phyloP scores from a whole-genome alignment of 2,888 invertebrate species.

The Mimas tiliae region DNA sequence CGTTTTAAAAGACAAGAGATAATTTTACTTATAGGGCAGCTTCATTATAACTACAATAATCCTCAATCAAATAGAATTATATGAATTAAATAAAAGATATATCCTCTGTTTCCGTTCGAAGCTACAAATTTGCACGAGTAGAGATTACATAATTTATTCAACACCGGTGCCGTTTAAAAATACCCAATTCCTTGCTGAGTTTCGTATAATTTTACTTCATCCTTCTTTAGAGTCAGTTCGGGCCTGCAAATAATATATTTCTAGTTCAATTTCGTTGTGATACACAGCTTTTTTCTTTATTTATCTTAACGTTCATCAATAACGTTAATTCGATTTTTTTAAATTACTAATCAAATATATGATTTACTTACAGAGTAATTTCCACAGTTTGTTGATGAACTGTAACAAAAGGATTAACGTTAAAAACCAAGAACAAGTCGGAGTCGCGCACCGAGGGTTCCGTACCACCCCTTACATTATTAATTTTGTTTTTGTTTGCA shows the following conservation, averaged over 20 bases:
- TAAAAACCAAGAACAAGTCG: not conserved
- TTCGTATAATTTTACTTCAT: constrained; percentile 73
- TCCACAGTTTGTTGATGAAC: constrained; percentile 73
- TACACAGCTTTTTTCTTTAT: not conserved
- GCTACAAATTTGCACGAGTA: not conserved
- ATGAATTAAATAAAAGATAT: not conserved
- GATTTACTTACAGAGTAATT: constrained; percentile 69
- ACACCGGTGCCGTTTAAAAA: constrained; percentile 48
- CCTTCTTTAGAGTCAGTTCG: constrained; percentile 71
- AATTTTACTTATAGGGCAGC: not conserved
- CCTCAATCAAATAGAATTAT: not conserved
- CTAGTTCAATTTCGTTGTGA: not conserved
- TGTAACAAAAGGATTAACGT: constrained; percentile 53
- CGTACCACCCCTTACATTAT: no score
- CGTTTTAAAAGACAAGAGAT: not conserved
- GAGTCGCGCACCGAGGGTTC: no score
- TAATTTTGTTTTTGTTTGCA: no score
- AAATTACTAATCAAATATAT: no score
- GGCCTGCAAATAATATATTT: constrained; percentile 58
- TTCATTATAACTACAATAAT: no score
- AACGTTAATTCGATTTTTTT: no score
- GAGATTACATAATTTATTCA: constrained; percentile 14
- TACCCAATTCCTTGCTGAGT: constrained; percentile 66
- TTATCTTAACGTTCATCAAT: no score
- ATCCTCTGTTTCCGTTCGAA: not conserved